Percentiles rank a stretch among this genome's conserved stretches.
phyloP scores from a whole-genome alignment of 2,888 invertebrate species.

The Eurois occulta region DNA sequence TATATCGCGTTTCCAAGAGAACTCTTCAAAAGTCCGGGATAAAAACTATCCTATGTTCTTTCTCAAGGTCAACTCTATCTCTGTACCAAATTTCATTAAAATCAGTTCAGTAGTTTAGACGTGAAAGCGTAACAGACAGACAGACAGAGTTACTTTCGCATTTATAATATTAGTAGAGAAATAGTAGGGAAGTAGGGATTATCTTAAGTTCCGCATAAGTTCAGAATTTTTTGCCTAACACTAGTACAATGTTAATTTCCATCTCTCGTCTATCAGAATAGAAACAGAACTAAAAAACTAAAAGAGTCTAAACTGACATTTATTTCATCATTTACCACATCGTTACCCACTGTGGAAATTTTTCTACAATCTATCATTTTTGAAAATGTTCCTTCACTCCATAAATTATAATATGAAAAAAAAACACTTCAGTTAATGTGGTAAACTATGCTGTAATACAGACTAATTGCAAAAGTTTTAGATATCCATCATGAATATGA shows the following conservation, averaged over 20 bases:
- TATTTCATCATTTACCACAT: not conserved
- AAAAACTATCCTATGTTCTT: no score
- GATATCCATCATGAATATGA: constrained; percentile 10
- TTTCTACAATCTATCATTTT: not conserved
- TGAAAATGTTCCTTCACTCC: not conserved
- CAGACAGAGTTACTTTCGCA: no score
- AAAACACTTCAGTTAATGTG: not conserved
- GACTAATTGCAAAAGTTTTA: constrained; percentile 15
- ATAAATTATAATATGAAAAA: not conserved
- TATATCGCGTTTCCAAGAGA: no score
- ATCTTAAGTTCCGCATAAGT: not conserved
- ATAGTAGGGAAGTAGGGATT: no score
- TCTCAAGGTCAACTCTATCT: no score
- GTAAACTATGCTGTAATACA: not conserved
- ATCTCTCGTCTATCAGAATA: not conserved
- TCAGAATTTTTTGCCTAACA: not conserved
- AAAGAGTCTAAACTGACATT: not conserved
- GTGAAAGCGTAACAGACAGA: no score
- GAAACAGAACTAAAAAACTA: not conserved
- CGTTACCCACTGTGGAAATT: not conserved
- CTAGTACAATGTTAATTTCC: not conserved
- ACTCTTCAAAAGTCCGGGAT: no score
- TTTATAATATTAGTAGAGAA: no score
- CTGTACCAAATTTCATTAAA: no score
- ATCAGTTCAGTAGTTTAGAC: no score